Base-by-base conservation (phyloP, 2,888 invertebrate species). In the Callosobruchus maculatus region DNA sequence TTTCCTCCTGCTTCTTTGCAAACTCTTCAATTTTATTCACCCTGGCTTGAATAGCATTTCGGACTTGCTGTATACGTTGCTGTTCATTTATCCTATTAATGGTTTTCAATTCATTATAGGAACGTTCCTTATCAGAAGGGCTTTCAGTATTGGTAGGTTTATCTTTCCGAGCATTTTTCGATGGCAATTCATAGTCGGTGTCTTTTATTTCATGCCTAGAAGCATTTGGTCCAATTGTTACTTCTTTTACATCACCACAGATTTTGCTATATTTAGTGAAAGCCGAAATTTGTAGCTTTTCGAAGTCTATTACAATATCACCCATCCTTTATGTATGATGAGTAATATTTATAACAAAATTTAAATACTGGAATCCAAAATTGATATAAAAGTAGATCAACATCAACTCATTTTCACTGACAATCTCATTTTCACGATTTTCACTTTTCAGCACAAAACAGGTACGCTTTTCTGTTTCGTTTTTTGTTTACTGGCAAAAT, bases 231-330 rank as follows among this genome's bases (percentile, higher is more conserved):
- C 90, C 90, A 73, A 90, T 88, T 0, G 91, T 91, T 0, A 89
- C 89, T 84, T 89, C 88, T 77, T 88, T 88, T 0, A 91, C 85
- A 49, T 49, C 49, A 66, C 84, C 76, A 21, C 76, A 74, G 75
- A 68, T 79, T 81, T 22, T 82, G 26, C 74, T 74, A 22, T 90
- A 90, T 83, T 91, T 92, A 67, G 88, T 88, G 22, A 92, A 83
- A 4, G 90, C 91, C 2, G 92, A 90, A 75, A 91, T 86, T 79
- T 91, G 90, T 70, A 92, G 83, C 80, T 88, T 88, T 73, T 88
- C 88, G 81, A 91, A 87, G 69, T 85, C 85, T 20, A 67, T 70
- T 18, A 82, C 78, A n/a, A 86, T 79, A 22, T 85, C 82, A 22
- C 81, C 82, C 79, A 85, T 78, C 13, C 1, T 49, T 3, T 49